Evolutionary conservation across 2,888 invertebrate genomes (phyloP), one percentile per base, ranked within the genome.

Genomic region (Operophtera brumata): DNA sequence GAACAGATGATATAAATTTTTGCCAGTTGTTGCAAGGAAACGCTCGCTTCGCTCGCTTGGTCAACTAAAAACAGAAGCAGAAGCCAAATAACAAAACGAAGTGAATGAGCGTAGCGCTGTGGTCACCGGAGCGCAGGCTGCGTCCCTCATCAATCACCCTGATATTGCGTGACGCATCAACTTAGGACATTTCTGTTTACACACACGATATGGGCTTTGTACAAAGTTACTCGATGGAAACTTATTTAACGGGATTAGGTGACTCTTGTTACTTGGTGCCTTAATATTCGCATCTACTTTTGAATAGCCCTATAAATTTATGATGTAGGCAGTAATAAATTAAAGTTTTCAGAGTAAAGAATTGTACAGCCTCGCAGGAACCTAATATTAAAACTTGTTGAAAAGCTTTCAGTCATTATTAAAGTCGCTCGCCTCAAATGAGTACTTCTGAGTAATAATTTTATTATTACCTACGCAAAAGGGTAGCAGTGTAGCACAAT

Each of bases 151-250:
- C 83, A 85, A 86, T 86, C 86, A 86, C 76, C 71, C 67, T 75
- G 80, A 84, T 85, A 84, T 83, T 81, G 82, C 81, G 80, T 85
- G 83, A 84, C 84, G 77, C 81, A 80, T 78, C 81, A 82, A 80
- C 76, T 80, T 72, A 51, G 68, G 73, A 79, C 73, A 76, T 73
- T 73, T 73, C 75, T 76, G 78, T 81, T 77, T 75, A 75, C 77
- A 73, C 35, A 34, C 47, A 47, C 45, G 48, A 49, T 46, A 46
- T 37, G 53, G 34, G 49, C 47, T 54, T 54, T 52, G 48, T 54
- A 36, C 44, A 20, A 43, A 47, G 25, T 47, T 43, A 54, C 57
- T 50, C 26, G 49, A 54, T 28, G 43, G 43, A 46, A 52, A 45
- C 56, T 52, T 57, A 52, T 53, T 57, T 48, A 36, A 50, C 34